Evolutionary conservation across 2,113 vertebrate species (phyloP).

Genomic region (Rhea americana): DNA sequence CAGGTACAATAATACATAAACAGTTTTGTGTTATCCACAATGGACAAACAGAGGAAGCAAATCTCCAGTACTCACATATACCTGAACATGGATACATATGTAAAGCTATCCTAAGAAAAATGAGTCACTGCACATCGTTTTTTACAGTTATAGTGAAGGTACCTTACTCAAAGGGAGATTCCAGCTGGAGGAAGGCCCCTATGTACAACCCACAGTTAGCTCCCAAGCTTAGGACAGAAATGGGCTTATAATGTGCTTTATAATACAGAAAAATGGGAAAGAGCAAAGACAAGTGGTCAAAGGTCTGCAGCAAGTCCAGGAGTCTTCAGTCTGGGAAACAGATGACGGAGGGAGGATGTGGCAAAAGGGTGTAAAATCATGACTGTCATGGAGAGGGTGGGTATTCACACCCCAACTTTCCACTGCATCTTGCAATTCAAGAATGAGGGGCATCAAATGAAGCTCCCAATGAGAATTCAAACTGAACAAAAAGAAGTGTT

Average conservation of each 20-base stretch:
- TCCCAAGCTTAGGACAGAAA: neutral
- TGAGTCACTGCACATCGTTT: neutral
- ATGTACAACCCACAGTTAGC: neutral
- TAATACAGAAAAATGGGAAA: neutral
- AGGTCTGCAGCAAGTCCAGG: neutral
- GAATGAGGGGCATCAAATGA: neutral
- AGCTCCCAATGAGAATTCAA: neutral
- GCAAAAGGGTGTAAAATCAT: neutral
- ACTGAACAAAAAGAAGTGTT: neutral
- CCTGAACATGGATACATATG: rapidly evolving
- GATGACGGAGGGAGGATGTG: neutral
- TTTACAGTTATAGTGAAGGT: neutral
- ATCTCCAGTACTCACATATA: neutral
- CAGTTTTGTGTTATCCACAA: neutral
- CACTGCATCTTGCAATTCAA: neutral
- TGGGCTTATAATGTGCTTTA: neutral
- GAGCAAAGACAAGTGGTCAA: neutral
- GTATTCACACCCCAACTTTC: neutral
- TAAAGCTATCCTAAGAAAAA: neutral
- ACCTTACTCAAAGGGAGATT: neutral
- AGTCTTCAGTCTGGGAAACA: neutral
- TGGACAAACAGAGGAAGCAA: neutral
- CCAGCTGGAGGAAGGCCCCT: neutral
- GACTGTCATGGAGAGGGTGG: neutral
- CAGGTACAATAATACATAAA: neutral